Conservation (phyloP, 2,797 vertebrate species). For the Strix occidentalis region DNA sequence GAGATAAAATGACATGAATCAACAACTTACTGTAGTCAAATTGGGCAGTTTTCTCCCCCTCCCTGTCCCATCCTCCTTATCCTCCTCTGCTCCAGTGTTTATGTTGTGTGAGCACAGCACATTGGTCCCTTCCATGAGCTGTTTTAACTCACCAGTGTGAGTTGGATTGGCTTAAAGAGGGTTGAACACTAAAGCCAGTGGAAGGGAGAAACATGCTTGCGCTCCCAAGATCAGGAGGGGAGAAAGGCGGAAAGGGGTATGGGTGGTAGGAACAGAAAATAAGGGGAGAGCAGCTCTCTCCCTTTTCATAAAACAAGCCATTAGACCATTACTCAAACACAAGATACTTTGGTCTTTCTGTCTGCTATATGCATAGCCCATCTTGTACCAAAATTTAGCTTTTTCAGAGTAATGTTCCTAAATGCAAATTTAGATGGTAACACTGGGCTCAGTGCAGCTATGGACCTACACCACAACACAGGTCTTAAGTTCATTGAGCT, state of each 20-base stretch:
- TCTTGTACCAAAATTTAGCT: neutral
- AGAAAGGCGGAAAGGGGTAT: neutral
- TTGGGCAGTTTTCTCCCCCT: neutral
- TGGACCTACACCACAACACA: neutral
- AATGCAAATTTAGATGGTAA: neutral
- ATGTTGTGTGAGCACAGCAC: neutral
- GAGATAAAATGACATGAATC: neutral
- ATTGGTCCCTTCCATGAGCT: neutral
- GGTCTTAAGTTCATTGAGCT: neutral
- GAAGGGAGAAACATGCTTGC: neutral
- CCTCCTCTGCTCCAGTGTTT: neutral
- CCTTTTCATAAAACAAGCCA: neutral
- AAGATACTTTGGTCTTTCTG: neutral
- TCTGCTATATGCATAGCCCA: neutral
- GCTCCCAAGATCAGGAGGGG: neutral
- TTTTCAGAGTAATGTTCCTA: neutral
- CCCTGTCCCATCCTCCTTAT: neutral
- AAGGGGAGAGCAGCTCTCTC: neutral
- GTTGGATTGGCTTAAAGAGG: neutral
- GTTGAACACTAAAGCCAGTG: neutral
- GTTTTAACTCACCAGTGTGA: neutral
- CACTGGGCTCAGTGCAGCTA: neutral
- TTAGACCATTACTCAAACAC: neutral
- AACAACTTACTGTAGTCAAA: neutral
- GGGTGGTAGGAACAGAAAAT: neutral